A percentile compares a stretch with the other conserved stretches of the same genome.
phyloP scores from a whole-genome alignment of 2,113 vertebrate genomes.

The Antechinus stuartii region DNA sequence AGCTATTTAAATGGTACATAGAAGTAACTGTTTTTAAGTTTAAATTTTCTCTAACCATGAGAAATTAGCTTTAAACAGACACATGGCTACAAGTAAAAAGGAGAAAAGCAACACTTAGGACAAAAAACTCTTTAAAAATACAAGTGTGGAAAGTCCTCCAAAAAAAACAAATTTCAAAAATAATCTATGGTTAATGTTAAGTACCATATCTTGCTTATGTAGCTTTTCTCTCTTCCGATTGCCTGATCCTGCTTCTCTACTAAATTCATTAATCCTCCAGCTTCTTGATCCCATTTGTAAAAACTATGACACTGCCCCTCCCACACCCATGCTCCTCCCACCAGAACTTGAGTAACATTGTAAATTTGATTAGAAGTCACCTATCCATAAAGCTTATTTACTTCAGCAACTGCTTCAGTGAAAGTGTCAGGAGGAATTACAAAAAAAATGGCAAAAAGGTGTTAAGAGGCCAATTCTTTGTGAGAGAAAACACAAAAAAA shows the following conservation, averaged over 20 bases:
- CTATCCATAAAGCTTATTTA: too few relatives aligned
- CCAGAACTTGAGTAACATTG: too few relatives aligned
- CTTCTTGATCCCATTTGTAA: too few relatives aligned
- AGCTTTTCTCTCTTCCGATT: constrained; percentile 11
- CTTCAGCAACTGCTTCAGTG: neutral
- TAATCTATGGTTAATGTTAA: constrained; percentile 34
- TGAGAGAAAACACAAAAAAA: neutral
- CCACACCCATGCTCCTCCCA: too few relatives aligned
- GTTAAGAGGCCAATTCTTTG: neutral
- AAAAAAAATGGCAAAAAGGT: neutral
- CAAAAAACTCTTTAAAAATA: too few relatives aligned
- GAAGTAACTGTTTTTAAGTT: neutral
- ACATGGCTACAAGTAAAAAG: too few relatives aligned
- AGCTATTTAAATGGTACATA: neutral
- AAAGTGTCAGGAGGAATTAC: constrained; percentile 26
- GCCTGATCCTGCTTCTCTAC: constrained; percentile 3
- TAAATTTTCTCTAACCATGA: too few relatives aligned
- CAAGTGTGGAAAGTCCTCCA: too few relatives aligned
- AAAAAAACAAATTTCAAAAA: constrained; percentile 4
- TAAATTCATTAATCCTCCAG: neutral
- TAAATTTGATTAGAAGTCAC: neutral
- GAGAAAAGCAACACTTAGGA: too few relatives aligned
- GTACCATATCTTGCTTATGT: neutral
- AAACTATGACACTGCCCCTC: too few relatives aligned
- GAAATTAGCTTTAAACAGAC: too few relatives aligned